Conservation (phyloP, 2,888 invertebrate species). For the Abrostola triplasia region DNA sequence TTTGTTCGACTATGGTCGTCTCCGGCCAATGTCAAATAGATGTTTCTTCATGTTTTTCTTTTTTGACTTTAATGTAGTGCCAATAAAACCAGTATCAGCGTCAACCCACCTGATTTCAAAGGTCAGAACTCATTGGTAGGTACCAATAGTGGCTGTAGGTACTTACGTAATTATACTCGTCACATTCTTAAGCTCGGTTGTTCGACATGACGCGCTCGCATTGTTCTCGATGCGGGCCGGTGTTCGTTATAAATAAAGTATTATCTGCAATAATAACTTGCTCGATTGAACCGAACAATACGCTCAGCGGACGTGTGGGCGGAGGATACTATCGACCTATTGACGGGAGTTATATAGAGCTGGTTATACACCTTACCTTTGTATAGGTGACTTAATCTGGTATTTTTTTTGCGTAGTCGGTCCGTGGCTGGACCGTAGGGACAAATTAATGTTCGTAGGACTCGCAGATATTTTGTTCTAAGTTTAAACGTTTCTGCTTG, state of each 20-base stretch:
- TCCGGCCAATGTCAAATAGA: too few relatives aligned
- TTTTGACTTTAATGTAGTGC: too few relatives aligned
- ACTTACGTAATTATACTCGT: slow-evolving; percentile 21
- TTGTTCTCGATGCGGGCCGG: slow-evolving; percentile 64
- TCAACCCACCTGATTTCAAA: too few relatives aligned
- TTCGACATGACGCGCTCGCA: slow-evolving; percentile 53
- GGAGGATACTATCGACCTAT: slow-evolving; percentile 72
- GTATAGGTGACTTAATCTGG: not conserved
- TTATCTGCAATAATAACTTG: slow-evolving; percentile 84
- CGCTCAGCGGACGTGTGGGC: slow-evolving; percentile 75
- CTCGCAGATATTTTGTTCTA: too few relatives aligned
- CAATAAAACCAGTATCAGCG: too few relatives aligned
- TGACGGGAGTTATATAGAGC: slow-evolving; percentile 54
- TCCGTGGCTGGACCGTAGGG: too few relatives aligned
- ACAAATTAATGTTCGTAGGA: too few relatives aligned
- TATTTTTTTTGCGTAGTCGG: too few relatives aligned
- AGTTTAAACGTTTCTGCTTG: too few relatives aligned
- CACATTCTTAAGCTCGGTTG: slow-evolving; percentile 20
- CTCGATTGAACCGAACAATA: slow-evolving; percentile 82
- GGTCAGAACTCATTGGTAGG: too few relatives aligned
- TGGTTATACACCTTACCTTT: slow-evolving; percentile 25
- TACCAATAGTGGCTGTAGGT: slow-evolving; percentile 2
- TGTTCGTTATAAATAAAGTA: slow-evolving; percentile 77
- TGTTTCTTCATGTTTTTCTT: too few relatives aligned
- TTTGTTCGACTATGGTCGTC: too few relatives aligned